These are phyloP conservation scores for Venturia canescens DNA, from an alignment of 1,140 invertebrate genomes.

Conservation along the genomic window DNA sequence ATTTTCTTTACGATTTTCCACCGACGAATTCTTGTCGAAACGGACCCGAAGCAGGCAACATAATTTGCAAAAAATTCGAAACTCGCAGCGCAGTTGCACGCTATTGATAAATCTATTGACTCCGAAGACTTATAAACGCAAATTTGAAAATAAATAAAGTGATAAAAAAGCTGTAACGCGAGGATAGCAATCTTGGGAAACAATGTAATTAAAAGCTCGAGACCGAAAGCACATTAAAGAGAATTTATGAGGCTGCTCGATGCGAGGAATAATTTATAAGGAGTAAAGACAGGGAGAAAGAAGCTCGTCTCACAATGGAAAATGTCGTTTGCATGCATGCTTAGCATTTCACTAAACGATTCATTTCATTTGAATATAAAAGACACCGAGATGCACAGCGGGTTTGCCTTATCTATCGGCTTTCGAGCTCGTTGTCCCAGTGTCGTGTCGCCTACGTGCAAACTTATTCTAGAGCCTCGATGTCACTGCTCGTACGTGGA, in stretches of 20 bases:
- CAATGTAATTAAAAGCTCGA: not conserved
- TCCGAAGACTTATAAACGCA: too few species aligned
- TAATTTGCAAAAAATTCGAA: too few species aligned
- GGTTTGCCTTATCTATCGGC: not conserved
- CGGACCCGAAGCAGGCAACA: too few species aligned
- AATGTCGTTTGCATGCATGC: constrained; percentile 22
- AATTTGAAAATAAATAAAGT: too few species aligned
- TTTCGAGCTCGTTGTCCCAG: constrained; percentile 14
- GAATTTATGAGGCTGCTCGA: too few species aligned
- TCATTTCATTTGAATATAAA: constrained; percentile 63
- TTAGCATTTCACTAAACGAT: constrained; percentile 19
- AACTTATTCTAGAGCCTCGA: constrained; percentile 1
- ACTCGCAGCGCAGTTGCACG: too few species aligned
- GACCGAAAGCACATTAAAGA: not conserved
- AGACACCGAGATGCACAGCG: constrained; percentile 15
- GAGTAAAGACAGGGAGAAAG: not conserved
- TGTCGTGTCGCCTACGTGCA: not conserved
- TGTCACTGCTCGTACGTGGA: not conserved
- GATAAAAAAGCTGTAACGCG: not conserved
- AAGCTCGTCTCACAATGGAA: not conserved
- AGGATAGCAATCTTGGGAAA: not conserved
- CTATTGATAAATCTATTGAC: too few species aligned
- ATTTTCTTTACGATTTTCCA: too few species aligned
- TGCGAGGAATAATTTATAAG: constrained; percentile 18
- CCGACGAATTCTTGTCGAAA: too few species aligned